Evolutionary conservation across 1,140 invertebrate genomes (phyloP), one percentile per base, ranked within the genome.

Genomic region (Ceratitis capitata): DNA sequence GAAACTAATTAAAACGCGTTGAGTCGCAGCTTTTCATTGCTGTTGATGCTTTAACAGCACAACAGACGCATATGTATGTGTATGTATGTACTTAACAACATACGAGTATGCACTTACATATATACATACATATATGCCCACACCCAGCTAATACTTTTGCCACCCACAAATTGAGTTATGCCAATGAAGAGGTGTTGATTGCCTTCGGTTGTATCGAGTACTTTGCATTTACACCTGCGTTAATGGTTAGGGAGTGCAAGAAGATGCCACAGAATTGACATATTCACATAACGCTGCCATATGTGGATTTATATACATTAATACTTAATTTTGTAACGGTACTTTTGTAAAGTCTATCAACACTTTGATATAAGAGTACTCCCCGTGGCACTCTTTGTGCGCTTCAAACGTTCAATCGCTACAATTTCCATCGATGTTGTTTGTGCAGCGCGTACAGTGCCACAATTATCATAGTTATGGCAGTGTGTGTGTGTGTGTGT

Each of bases 1-100:
- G 69, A 78, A 78, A 78, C 69, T 78, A 78, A 78, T 78, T 78
- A 78, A 78, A 78, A 45, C n/a, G 69, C 23, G 69, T 47, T 78
- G 69, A 78, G 39, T 78, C 39, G 69, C 69, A 78, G 69, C 69
- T 78, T 78, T 78, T 39, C 69, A 47, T 42, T 23, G 4, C 69
- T 45, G 1, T 4, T 12, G 14, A 7, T 2, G 29, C 29, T 61
- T 10, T 2, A 5, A 58, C 45, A 9, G 45, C 12, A n/a, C n/a
- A n/a, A n/a, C 51, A 56, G 6, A 23, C 51, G 0, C 19, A n/a
- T n/a, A n/a, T n/a, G n/a, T n/a, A n/a, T n/a, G n/a, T n/a, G n/a
- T n/a, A n/a, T n/a, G n/a, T n/a, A n/a, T n/a, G n/a, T n/a, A n/a
- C n/a, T n/a, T n/a, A n/a, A n/a, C n/a, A n/a, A n/a, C n/a, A n/a